A percentile compares a stretch with the other conserved stretches of the same genome.
Conservation (phyloP, 2,797 vertebrate genomes). For the Merluccius polli region DNA sequence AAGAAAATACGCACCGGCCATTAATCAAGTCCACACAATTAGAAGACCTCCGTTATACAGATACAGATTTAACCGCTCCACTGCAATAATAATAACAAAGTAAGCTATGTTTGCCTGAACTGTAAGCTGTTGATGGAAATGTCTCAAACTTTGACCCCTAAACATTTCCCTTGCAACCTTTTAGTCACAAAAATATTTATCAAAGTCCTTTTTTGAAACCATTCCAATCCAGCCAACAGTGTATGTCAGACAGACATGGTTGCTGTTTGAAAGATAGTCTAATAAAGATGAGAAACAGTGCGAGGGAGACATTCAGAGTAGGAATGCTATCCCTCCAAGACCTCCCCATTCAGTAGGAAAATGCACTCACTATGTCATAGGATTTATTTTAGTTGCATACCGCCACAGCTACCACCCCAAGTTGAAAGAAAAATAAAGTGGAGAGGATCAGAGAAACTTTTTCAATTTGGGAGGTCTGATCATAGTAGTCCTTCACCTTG, state of each 20-base stretch:
- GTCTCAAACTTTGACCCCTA: conserved; percentile 9
- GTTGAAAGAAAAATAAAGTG: not conserved
- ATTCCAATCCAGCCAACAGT: not conserved
- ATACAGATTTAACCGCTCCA: not conserved
- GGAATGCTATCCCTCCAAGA: not conserved
- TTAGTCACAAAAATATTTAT: not conserved
- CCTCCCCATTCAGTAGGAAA: not conserved
- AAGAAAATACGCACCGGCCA: not conserved
- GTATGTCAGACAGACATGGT: not conserved
- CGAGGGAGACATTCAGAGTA: not conserved
- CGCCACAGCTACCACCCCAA: not conserved
- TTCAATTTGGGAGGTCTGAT: not conserved
- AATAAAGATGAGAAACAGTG: not conserved
- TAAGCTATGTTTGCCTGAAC: conserved; percentile 23
- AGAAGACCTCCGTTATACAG: not conserved
- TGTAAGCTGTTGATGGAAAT: conserved; percentile 18
- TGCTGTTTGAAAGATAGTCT: not conserved
- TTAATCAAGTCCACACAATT: not conserved
- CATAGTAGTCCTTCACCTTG: not conserved
- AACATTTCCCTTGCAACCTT: not conserved
- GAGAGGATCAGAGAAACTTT: not conserved
- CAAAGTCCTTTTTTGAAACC: not conserved
- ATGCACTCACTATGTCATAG: not conserved
- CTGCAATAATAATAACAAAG: conserved; percentile 11
- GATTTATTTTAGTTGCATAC: not conserved